A percentile compares a stretch with the other conserved stretches of the same genome.
phyloP scores from a whole-genome alignment of 1,140 invertebrate species.

The Drosophila ambigua region DNA sequence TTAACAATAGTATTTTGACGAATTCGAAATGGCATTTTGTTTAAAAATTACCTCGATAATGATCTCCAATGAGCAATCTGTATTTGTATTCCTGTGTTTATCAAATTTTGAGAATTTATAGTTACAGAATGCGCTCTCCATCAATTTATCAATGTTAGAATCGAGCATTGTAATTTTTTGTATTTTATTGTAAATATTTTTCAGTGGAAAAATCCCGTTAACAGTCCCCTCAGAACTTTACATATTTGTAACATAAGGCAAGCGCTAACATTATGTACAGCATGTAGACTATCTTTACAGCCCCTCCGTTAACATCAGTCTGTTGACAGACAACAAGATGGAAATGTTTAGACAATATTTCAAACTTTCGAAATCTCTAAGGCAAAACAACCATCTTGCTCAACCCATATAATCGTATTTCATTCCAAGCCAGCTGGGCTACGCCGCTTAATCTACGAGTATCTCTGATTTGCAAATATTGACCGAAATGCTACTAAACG shows the following conservation, averaged over 20 bases:
- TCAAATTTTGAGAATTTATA: too few relatives aligned
- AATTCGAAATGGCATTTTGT: constrained; percentile 5
- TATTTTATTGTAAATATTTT: background rate
- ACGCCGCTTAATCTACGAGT: constrained; percentile 5
- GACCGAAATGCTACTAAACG: constrained; percentile 36
- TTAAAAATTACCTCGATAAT: background rate
- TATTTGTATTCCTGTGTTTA: too few relatives aligned
- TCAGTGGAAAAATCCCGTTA: background rate
- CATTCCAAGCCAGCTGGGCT: constrained; percentile 2
- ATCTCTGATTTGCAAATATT: constrained; percentile 44
- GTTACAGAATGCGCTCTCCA: too few relatives aligned
- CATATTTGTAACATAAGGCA: background rate
- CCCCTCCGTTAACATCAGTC: too few relatives aligned
- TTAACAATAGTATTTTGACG: constrained; percentile 39
- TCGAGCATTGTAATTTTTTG: too few relatives aligned
- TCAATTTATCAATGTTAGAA: background rate
- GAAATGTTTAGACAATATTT: background rate
- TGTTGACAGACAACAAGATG: too few relatives aligned
- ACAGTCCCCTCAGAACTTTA: background rate
- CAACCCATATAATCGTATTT: background rate
- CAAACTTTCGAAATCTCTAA: background rate
- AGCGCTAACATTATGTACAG: too few relatives aligned
- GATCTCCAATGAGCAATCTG: background rate
- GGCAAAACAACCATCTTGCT: background rate
- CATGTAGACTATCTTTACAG: background rate